Base-by-base conservation (phyloP, 2,888 invertebrate genomes). In the Muschampia plurimacula region DNA sequence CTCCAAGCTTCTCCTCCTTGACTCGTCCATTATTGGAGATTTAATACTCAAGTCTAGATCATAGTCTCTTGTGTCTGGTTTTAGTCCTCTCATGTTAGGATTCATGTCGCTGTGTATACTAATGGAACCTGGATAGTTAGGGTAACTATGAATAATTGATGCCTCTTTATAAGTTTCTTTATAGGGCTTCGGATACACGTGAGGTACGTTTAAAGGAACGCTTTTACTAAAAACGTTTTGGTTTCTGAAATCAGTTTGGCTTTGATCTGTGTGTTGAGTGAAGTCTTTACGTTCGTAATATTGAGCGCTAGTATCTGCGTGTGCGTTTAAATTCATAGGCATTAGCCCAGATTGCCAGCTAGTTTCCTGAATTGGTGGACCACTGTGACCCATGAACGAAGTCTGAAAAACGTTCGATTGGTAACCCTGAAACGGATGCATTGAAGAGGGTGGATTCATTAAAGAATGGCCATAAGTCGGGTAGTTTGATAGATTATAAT, bases 1-100 rank as follows among this genome's bases (percentile, higher is more conserved):
- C 75, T 91, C 91, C 41, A 92, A 81, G 71, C 90, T 91, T 80
- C 88, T 84, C 13, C 90, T 80, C 72, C 88, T 83, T 0, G 82
- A 83, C 46, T 83, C 81, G 64, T 81, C 81, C 59, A 76, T 74
- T 15, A 72, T 9, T 36, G 67, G 55, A n/a, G 74, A 60, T 69
- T 74, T 72, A 2, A 71, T 74, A 60, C 69, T 74, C 65, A 76
- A 70, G 63, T 75, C 74, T 15, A 76, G 64, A 66, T 75, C 62
- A 60, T 69, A 66, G 10, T 52, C 36, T 49, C 59, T 67, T n/a
- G 74, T 12, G 63, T 73, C 72, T 8, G 65, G 69, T 60, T 74
- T 77, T 44, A 70, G 72, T 52, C 74, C 67, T 57, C 74, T 77
- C 8, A 67, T n/a, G 66, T 55, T 22, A 3, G 22, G 22, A 55